These are phyloP conservation scores for Characodon lateralis DNA, from an alignment of 2,797 vertebrate species.

Conservation along the genomic window DNA sequence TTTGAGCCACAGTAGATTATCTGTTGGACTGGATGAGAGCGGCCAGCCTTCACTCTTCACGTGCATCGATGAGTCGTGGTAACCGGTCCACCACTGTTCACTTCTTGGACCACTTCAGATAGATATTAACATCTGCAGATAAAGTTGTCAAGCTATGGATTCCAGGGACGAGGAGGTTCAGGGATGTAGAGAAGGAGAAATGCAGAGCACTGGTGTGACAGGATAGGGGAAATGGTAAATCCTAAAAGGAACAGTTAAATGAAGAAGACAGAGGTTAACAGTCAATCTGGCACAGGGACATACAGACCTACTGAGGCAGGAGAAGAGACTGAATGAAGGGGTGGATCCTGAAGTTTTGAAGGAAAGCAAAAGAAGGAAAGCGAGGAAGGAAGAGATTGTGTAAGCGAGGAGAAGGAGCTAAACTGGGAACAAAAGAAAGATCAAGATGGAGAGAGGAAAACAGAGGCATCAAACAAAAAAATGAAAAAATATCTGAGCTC, in stretches of 20 bases:
- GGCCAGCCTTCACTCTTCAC: too few species aligned
- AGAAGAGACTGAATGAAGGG: not conserved
- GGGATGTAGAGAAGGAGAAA: too few species aligned
- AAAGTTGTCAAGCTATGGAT: too few species aligned
- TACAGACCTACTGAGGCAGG: slow-evolving; percentile 18
- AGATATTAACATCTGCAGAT: too few species aligned
- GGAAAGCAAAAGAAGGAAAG: not conserved
- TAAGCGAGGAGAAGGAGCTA: not conserved
- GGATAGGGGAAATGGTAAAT: not conserved
- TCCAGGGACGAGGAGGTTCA: too few species aligned
- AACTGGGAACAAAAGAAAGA: not conserved
- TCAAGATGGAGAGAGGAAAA: slow-evolving; percentile 3
- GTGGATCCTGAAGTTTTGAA: too few species aligned
- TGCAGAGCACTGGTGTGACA: not conserved
- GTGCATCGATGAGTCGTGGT: not conserved
- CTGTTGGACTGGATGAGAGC: not conserved
- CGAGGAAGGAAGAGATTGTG: not conserved
- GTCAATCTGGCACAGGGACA: slow-evolving; percentile 46
- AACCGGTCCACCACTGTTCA: too few species aligned
- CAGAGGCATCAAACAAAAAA: slow-evolving; percentile 47
- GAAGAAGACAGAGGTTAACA: not conserved
- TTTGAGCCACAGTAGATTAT: too few species aligned
- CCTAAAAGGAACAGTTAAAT: too few species aligned
- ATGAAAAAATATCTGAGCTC: slow-evolving; percentile 55
- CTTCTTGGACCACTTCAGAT: too few species aligned